Evolutionary conservation across 2,888 invertebrate species (phyloP).

Genomic region (Pachycephus smyrnensis): DNA sequence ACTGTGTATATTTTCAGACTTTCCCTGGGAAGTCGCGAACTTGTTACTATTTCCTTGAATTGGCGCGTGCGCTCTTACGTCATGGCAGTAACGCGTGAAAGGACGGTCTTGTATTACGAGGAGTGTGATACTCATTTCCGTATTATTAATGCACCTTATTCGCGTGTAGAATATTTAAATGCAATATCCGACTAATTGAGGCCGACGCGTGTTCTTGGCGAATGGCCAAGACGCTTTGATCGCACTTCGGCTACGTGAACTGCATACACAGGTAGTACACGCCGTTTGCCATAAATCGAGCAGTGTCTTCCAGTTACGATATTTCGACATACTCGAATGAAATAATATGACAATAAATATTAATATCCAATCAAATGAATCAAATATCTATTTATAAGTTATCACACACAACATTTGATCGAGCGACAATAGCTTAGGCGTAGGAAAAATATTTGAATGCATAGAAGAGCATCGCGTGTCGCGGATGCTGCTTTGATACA

Average conservation of each 20-base stretch:
- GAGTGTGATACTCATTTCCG: constrained; percentile 5
- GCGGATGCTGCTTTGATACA: background rate
- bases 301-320: constrained; percentile 9
- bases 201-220: constrained; percentile 51
- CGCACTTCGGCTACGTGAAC: constrained; percentile 20
- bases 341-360: background rate
- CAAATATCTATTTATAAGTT: background rate
- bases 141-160: constrained; percentile 39
- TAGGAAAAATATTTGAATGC: background rate
- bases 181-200: constrained; percentile 57
- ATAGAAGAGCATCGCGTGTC: background rate
- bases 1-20: constrained; percentile 11
- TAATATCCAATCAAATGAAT: background rate
- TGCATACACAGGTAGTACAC: constrained; percentile 19
- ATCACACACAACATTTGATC: background rate
- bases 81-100: background rate
- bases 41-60: background rate
- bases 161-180: constrained; percentile 43
- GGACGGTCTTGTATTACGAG: background rate
- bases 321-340: constrained; percentile 13
- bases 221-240: constrained; percentile 53
- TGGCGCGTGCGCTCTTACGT: background rate
- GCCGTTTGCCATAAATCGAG: constrained; percentile 21
- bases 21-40: constrained; percentile 5
- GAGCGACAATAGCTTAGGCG: background rate